Percentiles rank a stretch among this genome's conserved stretches.
Evolutionary conservation across 2,888 invertebrate genomes (phyloP).

Genomic region (Harmothoe impar): DNA sequence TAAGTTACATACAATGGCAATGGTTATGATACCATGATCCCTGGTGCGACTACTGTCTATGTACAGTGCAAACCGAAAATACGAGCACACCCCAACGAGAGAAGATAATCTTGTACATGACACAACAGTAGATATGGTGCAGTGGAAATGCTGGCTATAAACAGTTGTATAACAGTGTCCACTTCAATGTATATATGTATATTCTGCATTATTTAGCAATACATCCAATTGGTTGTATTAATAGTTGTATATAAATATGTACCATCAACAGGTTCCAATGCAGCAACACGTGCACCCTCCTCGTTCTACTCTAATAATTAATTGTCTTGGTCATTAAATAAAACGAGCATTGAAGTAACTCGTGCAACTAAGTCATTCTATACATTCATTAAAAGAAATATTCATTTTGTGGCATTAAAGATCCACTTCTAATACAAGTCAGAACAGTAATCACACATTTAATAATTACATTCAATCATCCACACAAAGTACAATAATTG

Average conservation of each 20-base stretch:
- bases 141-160: not conserved
- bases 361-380: not conserved
- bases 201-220: constrained; percentile 34
- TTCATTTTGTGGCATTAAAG: constrained; percentile 10
- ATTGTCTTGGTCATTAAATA: not conserved
- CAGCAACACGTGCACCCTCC: not conserved
- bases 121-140: constrained; percentile 41
- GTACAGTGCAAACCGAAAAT: constrained; percentile 47
- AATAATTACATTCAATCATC: not conserved
- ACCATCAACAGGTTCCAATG: constrained; percentile 18
- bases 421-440: not conserved
- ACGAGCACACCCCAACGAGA: not conserved
- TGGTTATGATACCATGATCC: constrained; percentile 40
- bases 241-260: not conserved
- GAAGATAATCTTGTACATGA: not conserved
- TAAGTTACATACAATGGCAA: constrained; percentile 52
- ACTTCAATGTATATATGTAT: not conserved
- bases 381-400: not conserved
- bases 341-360: not conserved
- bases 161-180: constrained; percentile 10
- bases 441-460: constrained; percentile 5
- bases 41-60: constrained; percentile 37
- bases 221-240: not conserved
- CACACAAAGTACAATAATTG: not conserved
- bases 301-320: not conserved